Evolutionary conservation across 2,888 invertebrate genomes (phyloP), one percentile per base, ranked within the genome.

Genomic region (Leptinotarsa juncta): DNA sequence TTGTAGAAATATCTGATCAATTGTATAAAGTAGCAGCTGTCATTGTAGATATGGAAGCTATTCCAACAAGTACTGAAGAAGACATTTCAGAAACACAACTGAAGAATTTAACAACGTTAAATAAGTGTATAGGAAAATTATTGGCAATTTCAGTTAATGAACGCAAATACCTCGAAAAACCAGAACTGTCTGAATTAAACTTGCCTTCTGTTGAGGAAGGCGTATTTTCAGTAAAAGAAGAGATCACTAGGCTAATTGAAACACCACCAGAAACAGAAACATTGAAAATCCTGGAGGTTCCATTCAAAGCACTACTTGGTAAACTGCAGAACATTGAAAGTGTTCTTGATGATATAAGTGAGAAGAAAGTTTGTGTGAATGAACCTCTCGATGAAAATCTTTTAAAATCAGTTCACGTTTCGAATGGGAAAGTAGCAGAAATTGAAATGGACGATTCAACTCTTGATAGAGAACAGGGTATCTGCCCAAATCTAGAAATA

Each of bases 81-180:
- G 77, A 75, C 62, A 70, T 76, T 7, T 51, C 67, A 20, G 18
- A 26, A n/a, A 65, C 60, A 67, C 65, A 77, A 66, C n/a, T 18
- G 32, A 66, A 72, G 49, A 67, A 70, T 16, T 69, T 81, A 42
- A 72, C 76, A 48, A 50, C 68, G 48, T 50, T 82, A 10, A 70
- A 71, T 32, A 70, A 77, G 60, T 82, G 82, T 7, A 67, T 84
- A 32, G 72, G 80, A 76, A 79, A 78, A 73, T 66, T 84, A 26
- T 68, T 76, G 67, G 78, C 76, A 32, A 32, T 77, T 20, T n/a
- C 70, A 3, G 77, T 79, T 57, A 75, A 81, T 67, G 77, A 75
- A 20, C 77, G 78, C 67, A 74, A 79, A 23, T 67, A 50, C 23
- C 57, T 80, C 23, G 53, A 74, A 48, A 78, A 77, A 73, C 77